Percentiles rank a stretch among this genome's conserved stretches.
phyloP scores from a whole-genome alignment of 2,888 invertebrate species.

The Cloeon dipterum region DNA sequence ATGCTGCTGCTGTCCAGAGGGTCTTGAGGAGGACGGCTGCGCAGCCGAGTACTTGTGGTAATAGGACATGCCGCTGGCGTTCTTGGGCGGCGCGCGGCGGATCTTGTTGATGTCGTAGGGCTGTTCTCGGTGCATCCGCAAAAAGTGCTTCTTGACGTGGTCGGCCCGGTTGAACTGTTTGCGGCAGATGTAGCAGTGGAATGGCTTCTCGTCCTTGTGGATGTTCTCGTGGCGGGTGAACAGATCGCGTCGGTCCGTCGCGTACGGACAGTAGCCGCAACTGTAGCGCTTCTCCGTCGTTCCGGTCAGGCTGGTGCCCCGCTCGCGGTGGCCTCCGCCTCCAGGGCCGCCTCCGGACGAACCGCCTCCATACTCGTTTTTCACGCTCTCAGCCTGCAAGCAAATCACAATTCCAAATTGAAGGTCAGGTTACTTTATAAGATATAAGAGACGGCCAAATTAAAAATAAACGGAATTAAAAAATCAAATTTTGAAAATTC shows the following conservation, averaged over 20 bases:
- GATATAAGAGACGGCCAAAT: no score
- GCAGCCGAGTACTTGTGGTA: slow-evolving; percentile 8
- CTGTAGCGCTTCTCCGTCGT: slow-evolving; percentile 35
- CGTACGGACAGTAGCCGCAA: slow-evolving; percentile 73
- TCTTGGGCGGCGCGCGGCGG: slow-evolving; percentile 26
- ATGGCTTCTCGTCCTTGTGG: slow-evolving; percentile 81
- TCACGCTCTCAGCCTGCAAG: slow-evolving; percentile 24
- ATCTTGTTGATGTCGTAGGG: slow-evolving; percentile 69
- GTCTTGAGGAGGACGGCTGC: not conserved
- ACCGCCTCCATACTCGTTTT: no score
- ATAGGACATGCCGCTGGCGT: slow-evolving; percentile 10
- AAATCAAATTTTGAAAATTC: no score
- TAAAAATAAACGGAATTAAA: no score
- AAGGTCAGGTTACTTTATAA: no score
- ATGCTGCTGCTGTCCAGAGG: not conserved
- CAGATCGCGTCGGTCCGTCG: slow-evolving; percentile 73
- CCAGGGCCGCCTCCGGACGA: slow-evolving; percentile 3
- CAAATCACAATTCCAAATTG: no score
- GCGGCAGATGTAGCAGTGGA: slow-evolving; percentile 78
- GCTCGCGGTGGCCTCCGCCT: slow-evolving; percentile 6
- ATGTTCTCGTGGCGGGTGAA: slow-evolving; percentile 85
- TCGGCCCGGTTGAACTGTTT: slow-evolving; percentile 87
- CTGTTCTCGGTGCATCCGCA: slow-evolving; percentile 77
- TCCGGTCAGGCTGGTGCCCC: slow-evolving; percentile 5
- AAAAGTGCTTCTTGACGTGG: slow-evolving; percentile 83